A percentile compares a stretch with the other conserved stretches of the same genome.
Evolutionary conservation across 2,888 invertebrate genomes (phyloP).

Genomic region (Abscondita cerata): DNA sequence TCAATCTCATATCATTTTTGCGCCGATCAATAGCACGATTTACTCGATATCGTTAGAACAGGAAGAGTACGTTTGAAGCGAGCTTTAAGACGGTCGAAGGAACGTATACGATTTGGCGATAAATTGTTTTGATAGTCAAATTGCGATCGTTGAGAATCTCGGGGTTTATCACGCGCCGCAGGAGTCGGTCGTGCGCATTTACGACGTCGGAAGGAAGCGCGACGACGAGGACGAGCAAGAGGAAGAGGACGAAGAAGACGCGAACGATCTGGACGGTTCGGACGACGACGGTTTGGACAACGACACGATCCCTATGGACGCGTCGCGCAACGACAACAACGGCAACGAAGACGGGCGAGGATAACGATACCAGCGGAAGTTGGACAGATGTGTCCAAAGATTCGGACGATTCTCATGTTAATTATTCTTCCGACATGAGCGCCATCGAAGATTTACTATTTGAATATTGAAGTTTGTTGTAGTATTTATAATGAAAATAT

Average conservation of each 20-base stretch:
- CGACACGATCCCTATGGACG: slow-evolving; percentile 31
- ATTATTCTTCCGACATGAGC: slow-evolving; percentile 41
- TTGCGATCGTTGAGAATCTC: slow-evolving; percentile 90
- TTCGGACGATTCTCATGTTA: slow-evolving; percentile 36
- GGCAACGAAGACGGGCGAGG: slow-evolving; percentile 37
- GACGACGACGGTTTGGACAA: slow-evolving; percentile 68
- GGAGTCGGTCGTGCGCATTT: slow-evolving; percentile 89
- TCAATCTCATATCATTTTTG: slow-evolving; percentile 88
- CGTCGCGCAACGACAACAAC: slow-evolving; percentile 35
- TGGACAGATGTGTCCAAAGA: slow-evolving; percentile 43
- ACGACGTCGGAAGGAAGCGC: slow-evolving; percentile 88
- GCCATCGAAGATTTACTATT: slow-evolving; percentile 41
- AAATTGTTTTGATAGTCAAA: slow-evolving; percentile 83
- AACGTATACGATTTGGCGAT: slow-evolving; percentile 87
- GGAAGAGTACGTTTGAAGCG: slow-evolving; percentile 78
- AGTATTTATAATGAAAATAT: no score
- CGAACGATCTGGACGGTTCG: slow-evolving; percentile 66
- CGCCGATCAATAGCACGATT: slow-evolving; percentile 83
- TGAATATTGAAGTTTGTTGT: slow-evolving; percentile 28
- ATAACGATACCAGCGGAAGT: slow-evolving; percentile 38
- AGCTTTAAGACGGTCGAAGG: slow-evolving; percentile 95
- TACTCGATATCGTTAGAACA: slow-evolving; percentile 86
- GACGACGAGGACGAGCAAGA: slow-evolving; percentile 91
- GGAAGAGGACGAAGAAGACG: slow-evolving; percentile 68
- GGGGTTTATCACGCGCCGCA: slow-evolving; percentile 83